A percentile compares a stretch with the other conserved stretches of the same genome.
Evolutionary conservation across 2,797 vertebrate genomes (phyloP).

Genomic region (Sebastes vulpes): DNA sequence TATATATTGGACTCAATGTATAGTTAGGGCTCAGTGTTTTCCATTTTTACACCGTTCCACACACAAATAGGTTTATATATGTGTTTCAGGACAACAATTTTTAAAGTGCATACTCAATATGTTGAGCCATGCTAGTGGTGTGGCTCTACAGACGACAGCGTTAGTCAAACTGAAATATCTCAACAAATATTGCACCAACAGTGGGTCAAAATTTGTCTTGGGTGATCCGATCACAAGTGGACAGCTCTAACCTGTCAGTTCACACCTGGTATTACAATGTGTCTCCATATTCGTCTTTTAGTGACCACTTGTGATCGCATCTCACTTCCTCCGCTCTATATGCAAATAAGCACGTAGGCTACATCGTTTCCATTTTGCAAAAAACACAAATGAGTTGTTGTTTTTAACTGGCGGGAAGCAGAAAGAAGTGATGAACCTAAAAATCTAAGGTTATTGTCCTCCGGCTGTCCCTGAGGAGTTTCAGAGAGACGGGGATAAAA

Average conservation of each 20-base stretch:
- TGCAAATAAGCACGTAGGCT: too few relatives aligned
- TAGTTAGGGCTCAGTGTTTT: background rate
- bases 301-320: too few relatives aligned
- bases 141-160: background rate
- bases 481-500: background rate
- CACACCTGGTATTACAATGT: too few relatives aligned
- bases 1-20: slow-evolving; percentile 24
- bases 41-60: background rate
- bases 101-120: background rate
- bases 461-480: background rate
- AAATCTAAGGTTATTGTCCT: background rate
- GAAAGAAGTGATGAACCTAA: background rate
- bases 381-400: too few relatives aligned
- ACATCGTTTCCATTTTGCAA: too few relatives aligned
- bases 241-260: background rate
- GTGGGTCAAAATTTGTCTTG: too few relatives aligned
- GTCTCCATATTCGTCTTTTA: too few relatives aligned
- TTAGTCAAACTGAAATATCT: background rate
- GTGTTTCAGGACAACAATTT: background rate
- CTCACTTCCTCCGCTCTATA: too few relatives aligned
- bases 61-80: background rate
- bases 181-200: background rate
- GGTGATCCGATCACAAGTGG: too few relatives aligned
- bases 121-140: background rate
- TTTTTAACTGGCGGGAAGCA: too few relatives aligned